These are phyloP conservation scores for Tenthredo livida DNA, from an alignment of 2,888 invertebrate genomes.

Conservation along the genomic window DNA sequence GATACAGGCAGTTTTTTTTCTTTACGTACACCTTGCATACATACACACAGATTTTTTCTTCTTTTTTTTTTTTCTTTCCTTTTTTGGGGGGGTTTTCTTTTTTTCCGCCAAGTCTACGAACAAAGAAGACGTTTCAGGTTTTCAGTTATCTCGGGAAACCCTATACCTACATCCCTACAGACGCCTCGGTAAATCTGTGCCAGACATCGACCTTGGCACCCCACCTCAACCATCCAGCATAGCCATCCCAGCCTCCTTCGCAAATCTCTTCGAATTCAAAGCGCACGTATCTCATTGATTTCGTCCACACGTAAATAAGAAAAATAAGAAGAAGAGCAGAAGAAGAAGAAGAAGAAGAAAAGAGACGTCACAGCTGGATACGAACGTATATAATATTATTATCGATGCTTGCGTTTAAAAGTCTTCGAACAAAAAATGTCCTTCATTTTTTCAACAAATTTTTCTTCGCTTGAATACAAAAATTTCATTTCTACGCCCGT, in stretches of 20 bases:
- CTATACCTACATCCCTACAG: slow-evolving; percentile 6
- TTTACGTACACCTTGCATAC: not conserved
- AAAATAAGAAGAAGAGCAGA: not conserved
- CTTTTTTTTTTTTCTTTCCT: not conserved
- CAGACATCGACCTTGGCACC: slow-evolving; percentile 41
- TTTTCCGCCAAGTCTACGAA: not conserved
- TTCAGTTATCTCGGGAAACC: slow-evolving; percentile 13
- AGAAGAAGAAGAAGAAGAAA: not conserved
- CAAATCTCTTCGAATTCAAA: slow-evolving; percentile 50
- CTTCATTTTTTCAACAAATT: not conserved
- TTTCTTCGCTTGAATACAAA: not conserved
- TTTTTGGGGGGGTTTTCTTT: not conserved
- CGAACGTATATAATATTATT: not conserved
- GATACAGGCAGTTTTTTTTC: not conserved
- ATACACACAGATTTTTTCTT: not conserved
- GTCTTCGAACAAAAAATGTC: not conserved
- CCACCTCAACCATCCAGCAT: not conserved
- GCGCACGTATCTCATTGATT: slow-evolving; percentile 38
- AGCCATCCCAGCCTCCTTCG: not conserved
- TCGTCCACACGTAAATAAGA: not conserved
- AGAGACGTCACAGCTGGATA: not conserved
- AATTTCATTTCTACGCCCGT: not conserved
- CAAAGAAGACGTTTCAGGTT: not conserved
- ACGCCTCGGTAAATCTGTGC: slow-evolving; percentile 37
- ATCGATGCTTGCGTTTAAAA: not conserved